These are phyloP conservation scores for Dione juno DNA, from an alignment of 2,888 invertebrate species.

Conservation along the genomic window DNA sequence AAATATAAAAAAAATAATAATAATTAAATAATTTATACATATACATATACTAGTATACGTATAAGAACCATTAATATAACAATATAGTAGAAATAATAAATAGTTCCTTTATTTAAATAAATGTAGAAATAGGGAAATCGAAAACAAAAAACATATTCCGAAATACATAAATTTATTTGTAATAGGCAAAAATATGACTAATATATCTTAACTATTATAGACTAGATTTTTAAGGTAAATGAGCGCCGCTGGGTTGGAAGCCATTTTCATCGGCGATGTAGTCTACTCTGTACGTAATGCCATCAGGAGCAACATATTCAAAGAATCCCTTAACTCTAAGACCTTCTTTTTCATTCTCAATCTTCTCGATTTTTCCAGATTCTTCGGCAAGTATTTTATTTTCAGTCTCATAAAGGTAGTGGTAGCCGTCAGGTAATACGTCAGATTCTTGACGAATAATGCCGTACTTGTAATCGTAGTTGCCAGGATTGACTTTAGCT, in stretches of 20 bases:
- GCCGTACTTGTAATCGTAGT: conserved; percentile 72
- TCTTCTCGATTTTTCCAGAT: conserved; percentile 66
- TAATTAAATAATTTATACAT: too few relatives aligned
- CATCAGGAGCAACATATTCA: conserved; percentile 74
- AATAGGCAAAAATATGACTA: conserved; percentile 4
- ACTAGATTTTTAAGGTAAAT: conserved; percentile 62
- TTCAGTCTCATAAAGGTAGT: conserved; percentile 78
- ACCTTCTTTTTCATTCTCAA: conserved; percentile 61
- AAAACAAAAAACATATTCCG: background rate
- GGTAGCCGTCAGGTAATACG: conserved; percentile 68
- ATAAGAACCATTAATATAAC: too few relatives aligned
- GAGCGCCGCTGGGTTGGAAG: conserved; percentile 66
- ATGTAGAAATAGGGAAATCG: background rate
- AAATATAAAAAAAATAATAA: too few relatives aligned
- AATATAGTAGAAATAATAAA: too few relatives aligned
- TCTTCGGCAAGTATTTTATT: conserved; percentile 79
- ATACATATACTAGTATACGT: too few relatives aligned
- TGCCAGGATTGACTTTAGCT: conserved; percentile 43
- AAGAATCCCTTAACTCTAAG: conserved; percentile 73
- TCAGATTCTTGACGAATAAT: conserved; percentile 75
- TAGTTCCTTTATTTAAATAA: background rate
- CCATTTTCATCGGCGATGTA: conserved; percentile 79
- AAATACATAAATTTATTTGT: conserved; percentile 2
- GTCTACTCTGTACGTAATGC: conserved; percentile 76
- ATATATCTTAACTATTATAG: conserved; percentile 27